A percentile compares a stretch with the other conserved stretches of the same genome.
phyloP scores from a whole-genome alignment of 2,888 invertebrate genomes.

The Quadroppia sp. region DNA sequence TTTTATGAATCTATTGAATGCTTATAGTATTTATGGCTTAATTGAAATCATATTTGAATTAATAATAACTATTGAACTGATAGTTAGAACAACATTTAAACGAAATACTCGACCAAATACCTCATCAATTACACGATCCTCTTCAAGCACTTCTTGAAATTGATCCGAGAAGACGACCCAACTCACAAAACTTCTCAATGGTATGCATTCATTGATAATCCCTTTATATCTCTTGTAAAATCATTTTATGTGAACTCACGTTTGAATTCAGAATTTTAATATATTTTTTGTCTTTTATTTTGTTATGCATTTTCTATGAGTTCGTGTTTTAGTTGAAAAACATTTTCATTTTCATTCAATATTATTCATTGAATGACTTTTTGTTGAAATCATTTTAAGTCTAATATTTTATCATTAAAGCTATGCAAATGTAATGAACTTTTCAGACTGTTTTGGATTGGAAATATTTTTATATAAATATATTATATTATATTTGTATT shows the following conservation, averaged over 20 bases:
- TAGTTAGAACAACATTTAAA: conserved; percentile 79
- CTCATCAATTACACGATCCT: conserved; percentile 80
- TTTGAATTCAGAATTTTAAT: background rate
- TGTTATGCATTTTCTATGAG: too few relatives aligned
- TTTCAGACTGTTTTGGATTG: too few relatives aligned
- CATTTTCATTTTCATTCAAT: background rate
- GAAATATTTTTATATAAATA: too few relatives aligned
- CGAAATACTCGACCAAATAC: conserved; percentile 71
- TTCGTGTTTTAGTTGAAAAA: background rate
- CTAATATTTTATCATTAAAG: background rate
- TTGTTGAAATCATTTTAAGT: background rate
- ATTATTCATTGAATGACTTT: background rate
- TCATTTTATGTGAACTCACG: conserved; percentile 22
- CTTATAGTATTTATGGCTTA: too few relatives aligned
- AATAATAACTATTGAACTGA: conserved; percentile 46
- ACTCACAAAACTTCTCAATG: conserved; percentile 83
- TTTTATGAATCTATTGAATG: too few relatives aligned
- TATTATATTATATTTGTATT: too few relatives aligned
- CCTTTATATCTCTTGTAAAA: background rate
- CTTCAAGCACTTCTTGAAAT: conserved; percentile 70
- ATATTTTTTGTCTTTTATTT: background rate
- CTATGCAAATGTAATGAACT: too few relatives aligned
- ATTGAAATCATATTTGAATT: background rate
- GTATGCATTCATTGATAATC: conserved; percentile 57
- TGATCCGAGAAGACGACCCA: conserved; percentile 80